A percentile compares a stretch with the other conserved stretches of the same genome.
Evolutionary conservation across 1,140 invertebrate species (phyloP).

Genomic region (Zophobas atratus): DNA sequence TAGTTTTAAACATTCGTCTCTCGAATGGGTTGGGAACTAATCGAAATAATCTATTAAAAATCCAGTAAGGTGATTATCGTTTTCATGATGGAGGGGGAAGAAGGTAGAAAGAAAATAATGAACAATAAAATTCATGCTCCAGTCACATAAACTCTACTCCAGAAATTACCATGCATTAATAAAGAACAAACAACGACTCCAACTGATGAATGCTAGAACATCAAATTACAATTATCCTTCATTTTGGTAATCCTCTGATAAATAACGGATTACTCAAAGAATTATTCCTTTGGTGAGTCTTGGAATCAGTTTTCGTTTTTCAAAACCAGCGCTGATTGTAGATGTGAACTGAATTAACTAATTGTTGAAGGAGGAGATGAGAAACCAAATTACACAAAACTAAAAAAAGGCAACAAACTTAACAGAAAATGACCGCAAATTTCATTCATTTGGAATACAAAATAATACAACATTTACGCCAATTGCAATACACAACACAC

Average conservation of each 20-base stretch:
- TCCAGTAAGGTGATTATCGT: slow-evolving; percentile 23
- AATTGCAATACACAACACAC: slow-evolving; percentile 43
- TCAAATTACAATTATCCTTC: slow-evolving; percentile 27
- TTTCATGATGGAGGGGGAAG: slow-evolving; percentile 18
- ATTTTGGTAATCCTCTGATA: slow-evolving; percentile 7
- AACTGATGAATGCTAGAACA: slow-evolving; percentile 27
- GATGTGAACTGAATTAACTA: slow-evolving; percentile 25
- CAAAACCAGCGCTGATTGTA: slow-evolving; percentile 9
- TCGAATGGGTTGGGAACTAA: slow-evolving; percentile 65
- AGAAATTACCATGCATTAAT: slow-evolving; percentile 26
- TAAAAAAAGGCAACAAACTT: slow-evolving; percentile 22
- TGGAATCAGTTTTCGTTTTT: slow-evolving; percentile 6
- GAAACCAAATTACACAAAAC: slow-evolving; percentile 20
- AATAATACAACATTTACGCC: slow-evolving; percentile 30
- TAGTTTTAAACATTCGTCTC: slow-evolving; percentile 58
- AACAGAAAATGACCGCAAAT: slow-evolving; percentile 19
- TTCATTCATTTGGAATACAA: slow-evolving; percentile 31
- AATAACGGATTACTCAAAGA: neutral
- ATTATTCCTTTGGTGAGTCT: neutral
- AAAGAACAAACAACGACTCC: slow-evolving; percentile 16
- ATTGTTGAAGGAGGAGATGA: neutral
- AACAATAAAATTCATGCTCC: slow-evolving; percentile 27
- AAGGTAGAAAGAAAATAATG: slow-evolving; percentile 19
- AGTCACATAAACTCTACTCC: slow-evolving; percentile 24
- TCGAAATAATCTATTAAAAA: slow-evolving; percentile 58